These are phyloP conservation scores for Brachionus plicatilis DNA, from an alignment of 1,140 invertebrate species.

Conservation along the genomic window DNA sequence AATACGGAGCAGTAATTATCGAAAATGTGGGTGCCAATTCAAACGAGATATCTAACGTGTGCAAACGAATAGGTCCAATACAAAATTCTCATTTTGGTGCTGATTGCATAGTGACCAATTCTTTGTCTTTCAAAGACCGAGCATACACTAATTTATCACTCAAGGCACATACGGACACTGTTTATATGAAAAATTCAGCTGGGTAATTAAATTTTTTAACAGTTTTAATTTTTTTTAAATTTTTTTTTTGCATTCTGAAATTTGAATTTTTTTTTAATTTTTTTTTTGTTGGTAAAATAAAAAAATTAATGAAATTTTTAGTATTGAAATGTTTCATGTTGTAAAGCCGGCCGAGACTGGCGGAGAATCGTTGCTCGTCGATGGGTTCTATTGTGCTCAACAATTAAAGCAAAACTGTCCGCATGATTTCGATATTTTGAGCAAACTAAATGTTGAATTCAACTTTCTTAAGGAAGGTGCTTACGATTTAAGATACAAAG, in stretches of 20 bases:
- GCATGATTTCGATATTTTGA: conserved; percentile 61
- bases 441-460: conserved; percentile 59
- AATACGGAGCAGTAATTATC: neutral
- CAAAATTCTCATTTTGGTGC: conserved; percentile 62
- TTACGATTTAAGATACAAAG: conserved; percentile 43
- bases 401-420: conserved; percentile 58
- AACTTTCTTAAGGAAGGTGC: conserved; percentile 59
- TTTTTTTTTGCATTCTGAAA: neutral
- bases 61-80: conserved; percentile 58
- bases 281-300: neutral
- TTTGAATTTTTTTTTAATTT: too few species aligned
- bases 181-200: conserved; percentile 67
- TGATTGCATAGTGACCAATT: conserved; percentile 60
- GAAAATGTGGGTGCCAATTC: conserved; percentile 45
- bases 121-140: conserved; percentile 62
- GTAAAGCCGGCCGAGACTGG: conserved; percentile 61
- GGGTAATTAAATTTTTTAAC: conserved; percentile 55
- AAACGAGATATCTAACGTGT: conserved; percentile 58
- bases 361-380: conserved; percentile 66
- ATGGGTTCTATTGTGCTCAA: conserved; percentile 65
- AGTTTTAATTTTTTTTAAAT: neutral
- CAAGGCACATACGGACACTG: conserved; percentile 64
- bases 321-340: conserved; percentile 67
- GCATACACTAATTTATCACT: conserved; percentile 61
- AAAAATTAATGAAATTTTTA: conserved; percentile 43